Evolutionary conservation across 2,888 invertebrate species (phyloP), one percentile per base, ranked within the genome.

Genomic region (Nesidiocoris tenuis): DNA sequence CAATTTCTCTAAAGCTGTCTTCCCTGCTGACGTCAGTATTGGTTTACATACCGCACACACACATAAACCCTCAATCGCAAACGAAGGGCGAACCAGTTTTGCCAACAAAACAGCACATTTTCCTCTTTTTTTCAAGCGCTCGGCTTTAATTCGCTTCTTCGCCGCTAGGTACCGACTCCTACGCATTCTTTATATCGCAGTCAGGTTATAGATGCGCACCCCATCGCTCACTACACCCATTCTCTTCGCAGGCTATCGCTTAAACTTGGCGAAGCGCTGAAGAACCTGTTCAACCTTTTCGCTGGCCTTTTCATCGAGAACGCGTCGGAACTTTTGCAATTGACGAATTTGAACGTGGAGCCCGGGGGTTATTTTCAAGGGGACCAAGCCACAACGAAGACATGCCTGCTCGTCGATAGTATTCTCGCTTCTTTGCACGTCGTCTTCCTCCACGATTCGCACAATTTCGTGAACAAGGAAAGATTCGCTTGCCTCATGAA

Each of bases 281-380:
- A 95, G 83, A 92, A 94, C 2, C 85, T 98, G 0, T 97, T 96
- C 83, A 91, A 93, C 0, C 85, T 95, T n/a, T 97, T 96, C 83
- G 94, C 95, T 64, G 91, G 91, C 0, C 91, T 93, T 81, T 91
- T 95, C 80, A 85, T 96, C 17, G 90, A 90, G 81, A 92, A 95
- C 83, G 91, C 94, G 0, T 90, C 94, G 0, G 86, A 88, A 0
- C 83, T 93, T n/a, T 84, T 94, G 70, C 18, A 18, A 17, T 9
- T 70, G 59, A 70, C 70, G 24, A 70, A 70, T 19, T 17, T 70
- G 59, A 70, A 70, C 12, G 57, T 18, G 16, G 70, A 70, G 25
- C 70, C 70, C 1, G 59, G 24, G 1, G 76, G 57, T 0, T 72
- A 77, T 7, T 70, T 78, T 23, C 68, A 64, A 22, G 76, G 78